phyloP scores from a whole-genome alignment of 2,888 invertebrate genomes.

The Trilocha varians region DNA sequence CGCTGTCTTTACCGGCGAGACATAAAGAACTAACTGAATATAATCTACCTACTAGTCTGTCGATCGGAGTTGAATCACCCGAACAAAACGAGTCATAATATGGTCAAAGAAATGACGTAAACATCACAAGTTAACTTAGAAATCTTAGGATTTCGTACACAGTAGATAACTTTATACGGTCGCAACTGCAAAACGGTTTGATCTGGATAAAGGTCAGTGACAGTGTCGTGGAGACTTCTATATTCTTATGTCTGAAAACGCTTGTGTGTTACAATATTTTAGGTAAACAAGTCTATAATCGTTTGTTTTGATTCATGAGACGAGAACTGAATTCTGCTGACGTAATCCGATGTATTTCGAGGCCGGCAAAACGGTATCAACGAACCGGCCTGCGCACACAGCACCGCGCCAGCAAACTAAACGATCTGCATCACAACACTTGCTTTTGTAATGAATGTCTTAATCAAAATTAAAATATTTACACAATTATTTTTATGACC shows the following conservation, averaged over 20 bases:
- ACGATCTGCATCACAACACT: slow-evolving; percentile 36
- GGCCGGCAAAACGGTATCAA: slow-evolving; percentile 21
- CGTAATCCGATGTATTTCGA: slow-evolving; percentile 45
- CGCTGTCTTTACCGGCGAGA: slow-evolving; percentile 4
- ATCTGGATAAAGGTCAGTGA: slow-evolving; percentile 35
- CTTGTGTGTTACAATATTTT: slow-evolving; percentile 11
- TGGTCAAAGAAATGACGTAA: slow-evolving; percentile 54
- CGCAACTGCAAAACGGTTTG: slow-evolving; percentile 17
- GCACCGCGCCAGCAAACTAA: slow-evolving; percentile 38
- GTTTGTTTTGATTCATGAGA: slow-evolving; percentile 38
- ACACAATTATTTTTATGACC: too few relatives aligned
- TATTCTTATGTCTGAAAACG: slow-evolving; percentile 7
- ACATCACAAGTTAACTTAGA: slow-evolving; percentile 31
- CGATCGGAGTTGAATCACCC: slow-evolving; percentile 45
- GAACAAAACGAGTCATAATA: slow-evolving; percentile 46
- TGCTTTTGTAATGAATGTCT: slow-evolving; percentile 37
- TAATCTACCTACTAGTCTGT: slow-evolving; percentile 23
- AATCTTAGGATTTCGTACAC: slow-evolving; percentile 28
- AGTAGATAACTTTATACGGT: slow-evolving; percentile 25
- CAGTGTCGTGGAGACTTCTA: slow-evolving; percentile 15
- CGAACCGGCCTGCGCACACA: slow-evolving; percentile 24
- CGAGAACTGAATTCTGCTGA: slow-evolving; percentile 37
- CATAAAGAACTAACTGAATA: slow-evolving; percentile 18
- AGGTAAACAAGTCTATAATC: slow-evolving; percentile 18
- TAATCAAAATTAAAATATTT: background rate